A percentile compares a stretch with the other conserved stretches of the same genome.
Evolutionary conservation across 2,113 vertebrate genomes (phyloP).

Genomic region (Syrrhaptes paradoxus): DNA sequence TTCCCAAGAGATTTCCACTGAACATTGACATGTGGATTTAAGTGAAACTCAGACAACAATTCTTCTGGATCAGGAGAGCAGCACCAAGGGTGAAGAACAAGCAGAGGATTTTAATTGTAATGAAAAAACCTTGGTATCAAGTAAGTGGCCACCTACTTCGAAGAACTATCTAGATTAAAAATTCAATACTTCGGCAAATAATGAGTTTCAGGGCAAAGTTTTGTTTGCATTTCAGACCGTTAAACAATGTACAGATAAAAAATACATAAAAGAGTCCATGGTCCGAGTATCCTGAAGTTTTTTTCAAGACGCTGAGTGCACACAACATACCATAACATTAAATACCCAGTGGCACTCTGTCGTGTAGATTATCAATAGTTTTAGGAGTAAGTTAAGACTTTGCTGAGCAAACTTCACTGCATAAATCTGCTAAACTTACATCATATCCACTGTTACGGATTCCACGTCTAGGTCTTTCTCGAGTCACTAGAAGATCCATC

Average conservation of each 20-base stretch:
- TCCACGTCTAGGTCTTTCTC: constrained; percentile 92
- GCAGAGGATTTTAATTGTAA: not conserved
- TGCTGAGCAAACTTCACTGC: not conserved
- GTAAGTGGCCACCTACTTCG: not conserved
- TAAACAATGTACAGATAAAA: not conserved
- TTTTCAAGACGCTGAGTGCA: not conserved
- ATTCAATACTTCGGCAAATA: not conserved
- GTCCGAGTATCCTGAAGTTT: not conserved
- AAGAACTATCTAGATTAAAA: not conserved
- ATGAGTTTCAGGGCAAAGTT: not conserved
- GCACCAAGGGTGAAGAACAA: not conserved
- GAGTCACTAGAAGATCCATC: constrained; percentile 97
- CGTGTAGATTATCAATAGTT: not conserved
- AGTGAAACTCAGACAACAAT: not conserved
- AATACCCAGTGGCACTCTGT: not conserved
- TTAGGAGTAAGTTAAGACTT: not conserved
- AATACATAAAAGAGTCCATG: not conserved
- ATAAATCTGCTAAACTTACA: constrained; percentile 75
- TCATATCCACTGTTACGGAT: constrained; percentile 98
- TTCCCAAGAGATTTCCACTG: not conserved
- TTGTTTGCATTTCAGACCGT: not conserved
- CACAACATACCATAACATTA: not conserved
- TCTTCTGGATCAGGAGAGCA: not conserved
- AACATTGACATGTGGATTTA: not conserved
- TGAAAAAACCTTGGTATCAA: not conserved